Evolutionary conservation across 2,797 vertebrate genomes (phyloP).

Genomic region (Hydrolagus colliei): DNA sequence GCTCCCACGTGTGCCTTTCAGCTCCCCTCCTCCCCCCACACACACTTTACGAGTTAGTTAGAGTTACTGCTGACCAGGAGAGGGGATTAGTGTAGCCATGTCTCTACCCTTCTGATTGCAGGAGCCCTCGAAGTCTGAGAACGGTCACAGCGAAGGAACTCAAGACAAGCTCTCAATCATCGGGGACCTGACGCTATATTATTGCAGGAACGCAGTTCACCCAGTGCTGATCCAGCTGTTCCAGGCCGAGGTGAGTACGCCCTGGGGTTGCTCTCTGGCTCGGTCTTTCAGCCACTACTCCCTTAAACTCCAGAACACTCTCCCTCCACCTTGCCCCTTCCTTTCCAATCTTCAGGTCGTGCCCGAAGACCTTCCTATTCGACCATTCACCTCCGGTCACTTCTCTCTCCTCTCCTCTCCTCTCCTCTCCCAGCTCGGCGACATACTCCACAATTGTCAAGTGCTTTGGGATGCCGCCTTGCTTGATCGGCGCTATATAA

Average conservation of each 20-base stretch:
- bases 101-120: conserved; percentile 33
- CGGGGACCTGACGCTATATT: conserved; percentile 88
- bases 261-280: neutral
- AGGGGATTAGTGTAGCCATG: neutral
- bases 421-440: too few relatives aligned
- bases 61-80: neutral
- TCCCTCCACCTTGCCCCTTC: too few relatives aligned
- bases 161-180: conserved; percentile 76
- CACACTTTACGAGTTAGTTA: too few relatives aligned
- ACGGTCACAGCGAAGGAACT: conserved; percentile 55
- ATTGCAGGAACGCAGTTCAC: conserved; percentile 75
- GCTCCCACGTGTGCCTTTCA: too few relatives aligned
- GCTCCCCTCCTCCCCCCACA: too few relatives aligned
- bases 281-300: neutral
- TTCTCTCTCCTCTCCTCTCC: neutral
- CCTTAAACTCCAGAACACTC: neutral
- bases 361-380: too few relatives aligned
- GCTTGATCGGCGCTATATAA: too few relatives aligned
- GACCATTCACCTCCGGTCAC: too few relatives aligned
- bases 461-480: too few relatives aligned
- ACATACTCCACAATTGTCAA: too few relatives aligned
- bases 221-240: conserved; percentile 85
- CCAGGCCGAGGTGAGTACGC: conserved; percentile 73
- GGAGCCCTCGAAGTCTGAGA: conserved; percentile 74
- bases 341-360: too few relatives aligned